A percentile compares a stretch with the other conserved stretches of the same genome.
phyloP scores from a whole-genome alignment of 2,113 vertebrate genomes.

The Casuarius casuarius region DNA sequence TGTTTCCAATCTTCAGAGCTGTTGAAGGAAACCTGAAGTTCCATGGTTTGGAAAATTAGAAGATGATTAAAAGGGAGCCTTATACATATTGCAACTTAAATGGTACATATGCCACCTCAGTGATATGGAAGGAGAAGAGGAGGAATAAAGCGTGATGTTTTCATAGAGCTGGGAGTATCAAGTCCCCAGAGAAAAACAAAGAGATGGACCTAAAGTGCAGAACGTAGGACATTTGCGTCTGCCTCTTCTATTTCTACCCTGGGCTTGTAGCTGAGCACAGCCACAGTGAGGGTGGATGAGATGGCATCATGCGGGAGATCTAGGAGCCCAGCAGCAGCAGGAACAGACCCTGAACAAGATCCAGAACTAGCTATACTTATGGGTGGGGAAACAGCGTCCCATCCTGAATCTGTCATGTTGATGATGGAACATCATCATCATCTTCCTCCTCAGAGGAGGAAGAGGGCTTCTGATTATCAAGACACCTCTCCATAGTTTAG shows the following conservation, averaged over 20 bases:
- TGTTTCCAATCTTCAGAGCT: not conserved
- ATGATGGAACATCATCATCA: too few species aligned
- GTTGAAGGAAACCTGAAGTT: not conserved
- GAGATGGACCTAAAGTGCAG: not conserved
- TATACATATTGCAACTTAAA: not conserved
- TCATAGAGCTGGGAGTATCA: not conserved
- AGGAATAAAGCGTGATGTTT: rapidly evolving
- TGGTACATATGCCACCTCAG: not conserved
- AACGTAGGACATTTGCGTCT: not conserved
- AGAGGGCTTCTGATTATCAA: not conserved
- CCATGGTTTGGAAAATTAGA: not conserved
- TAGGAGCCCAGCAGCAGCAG: not conserved
- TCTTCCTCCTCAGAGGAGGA: too few species aligned
- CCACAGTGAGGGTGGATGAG: not conserved
- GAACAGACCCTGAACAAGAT: not conserved
- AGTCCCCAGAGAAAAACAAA: not conserved
- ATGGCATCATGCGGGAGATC: not conserved
- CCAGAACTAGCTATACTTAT: not conserved
- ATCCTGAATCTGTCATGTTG: not conserved
- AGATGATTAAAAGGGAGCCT: not conserved
- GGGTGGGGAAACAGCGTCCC: not conserved
- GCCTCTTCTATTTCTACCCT: not conserved
- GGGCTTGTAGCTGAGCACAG: not conserved
- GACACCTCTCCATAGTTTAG: not conserved
- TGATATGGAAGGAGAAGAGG: not conserved